Evolutionary conservation across 2,888 invertebrate species (phyloP).

Genomic region (Brassicogethes aeneus): DNA sequence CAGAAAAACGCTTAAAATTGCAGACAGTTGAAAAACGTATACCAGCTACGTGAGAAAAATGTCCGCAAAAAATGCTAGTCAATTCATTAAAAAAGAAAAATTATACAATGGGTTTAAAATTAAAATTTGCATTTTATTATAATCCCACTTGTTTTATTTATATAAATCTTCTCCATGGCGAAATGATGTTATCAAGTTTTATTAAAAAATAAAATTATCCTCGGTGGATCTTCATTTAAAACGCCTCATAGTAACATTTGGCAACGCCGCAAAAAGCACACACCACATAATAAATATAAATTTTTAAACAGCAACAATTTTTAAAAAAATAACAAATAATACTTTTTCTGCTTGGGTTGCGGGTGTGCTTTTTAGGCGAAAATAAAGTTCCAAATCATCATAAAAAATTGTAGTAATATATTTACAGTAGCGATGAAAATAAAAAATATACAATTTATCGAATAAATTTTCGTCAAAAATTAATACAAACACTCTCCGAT

Average conservation of each 20-base stretch:
- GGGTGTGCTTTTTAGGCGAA: background rate
- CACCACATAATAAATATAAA: background rate
- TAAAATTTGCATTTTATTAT: background rate
- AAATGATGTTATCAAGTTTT: conserved; percentile 1
- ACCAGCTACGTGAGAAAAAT: too few relatives aligned
- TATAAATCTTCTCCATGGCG: background rate
- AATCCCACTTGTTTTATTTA: background rate
- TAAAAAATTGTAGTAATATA: background rate
- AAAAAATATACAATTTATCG: background rate
- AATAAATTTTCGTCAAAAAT: background rate
- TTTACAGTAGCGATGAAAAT: background rate
- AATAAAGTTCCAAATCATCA: background rate
- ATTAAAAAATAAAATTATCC: background rate
- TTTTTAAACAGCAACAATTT: conserved; percentile 1
- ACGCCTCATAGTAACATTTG: background rate
- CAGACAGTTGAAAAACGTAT: too few relatives aligned
- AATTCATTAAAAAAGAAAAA: too few relatives aligned
- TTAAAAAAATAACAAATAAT: background rate
- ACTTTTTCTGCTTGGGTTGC: too few relatives aligned
- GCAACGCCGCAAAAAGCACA: background rate
- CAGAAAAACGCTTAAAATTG: too few relatives aligned
- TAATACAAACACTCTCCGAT: background rate
- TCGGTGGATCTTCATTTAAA: background rate
- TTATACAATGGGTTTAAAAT: too few relatives aligned
- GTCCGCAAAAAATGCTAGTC: too few relatives aligned